phyloP scores from a whole-genome alignment of 2,888 invertebrate species.

The Acleris holmiana region DNA sequence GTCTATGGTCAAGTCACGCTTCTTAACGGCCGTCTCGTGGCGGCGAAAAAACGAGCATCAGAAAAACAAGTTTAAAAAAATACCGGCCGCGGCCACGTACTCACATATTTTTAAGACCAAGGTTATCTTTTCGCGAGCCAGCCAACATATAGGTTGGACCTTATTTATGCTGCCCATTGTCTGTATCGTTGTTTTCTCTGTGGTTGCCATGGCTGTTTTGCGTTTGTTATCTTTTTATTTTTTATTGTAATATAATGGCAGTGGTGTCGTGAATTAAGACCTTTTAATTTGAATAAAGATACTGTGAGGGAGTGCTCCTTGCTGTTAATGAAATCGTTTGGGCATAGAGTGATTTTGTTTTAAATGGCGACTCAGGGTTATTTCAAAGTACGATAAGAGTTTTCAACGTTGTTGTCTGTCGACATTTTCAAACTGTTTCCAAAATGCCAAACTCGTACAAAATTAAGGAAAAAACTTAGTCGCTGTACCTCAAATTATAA shows the following conservation, averaged over 20 bases:
- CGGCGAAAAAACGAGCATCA: conserved; percentile 42
- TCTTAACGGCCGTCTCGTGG: conserved; percentile 40
- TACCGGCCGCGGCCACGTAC: conserved; percentile 46
- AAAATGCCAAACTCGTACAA: no score
- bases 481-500: no score
- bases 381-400: no score
- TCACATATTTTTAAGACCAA: conserved; percentile 61
- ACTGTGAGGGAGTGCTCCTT: not conserved
- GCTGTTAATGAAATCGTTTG: not conserved
- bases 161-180: conserved; percentile 26
- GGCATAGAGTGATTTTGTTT: no score
- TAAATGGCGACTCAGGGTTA: no score
- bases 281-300: not conserved
- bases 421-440: no score
- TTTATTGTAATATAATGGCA: not conserved
- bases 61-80: conserved; percentile 39
- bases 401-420: no score
- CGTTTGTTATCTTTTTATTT: not conserved
- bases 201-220: conserved; percentile 3
- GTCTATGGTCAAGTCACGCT: conserved; percentile 37
- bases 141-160: conserved; percentile 38
- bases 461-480: no score
- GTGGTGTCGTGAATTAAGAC: not conserved
- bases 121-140: conserved; percentile 61
- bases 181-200: conserved; percentile 18